These are phyloP conservation scores for Luidia sarsii DNA, from an alignment of 53 echinoderm and acorn worm genomes.

Conservation along the genomic window DNA sequence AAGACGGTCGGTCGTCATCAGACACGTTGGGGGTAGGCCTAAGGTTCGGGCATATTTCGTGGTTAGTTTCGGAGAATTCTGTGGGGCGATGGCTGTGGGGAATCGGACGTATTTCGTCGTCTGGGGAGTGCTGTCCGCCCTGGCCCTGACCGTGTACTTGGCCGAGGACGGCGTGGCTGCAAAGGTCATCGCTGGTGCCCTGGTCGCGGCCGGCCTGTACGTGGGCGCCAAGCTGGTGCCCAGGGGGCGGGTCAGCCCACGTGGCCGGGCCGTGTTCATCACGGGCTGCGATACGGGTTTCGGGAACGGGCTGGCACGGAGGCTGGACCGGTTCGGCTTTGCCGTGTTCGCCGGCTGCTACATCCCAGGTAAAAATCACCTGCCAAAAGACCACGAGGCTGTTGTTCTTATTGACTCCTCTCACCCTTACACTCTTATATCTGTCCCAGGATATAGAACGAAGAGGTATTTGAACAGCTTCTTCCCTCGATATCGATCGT, in stretches of 20 bases:
- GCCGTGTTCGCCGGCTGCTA: slow-evolving; percentile 60
- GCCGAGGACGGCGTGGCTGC: slow-evolving; percentile 41
- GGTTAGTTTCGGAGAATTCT: not conserved
- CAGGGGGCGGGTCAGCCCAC: slow-evolving; percentile 37
- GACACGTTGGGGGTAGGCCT: too few species aligned
- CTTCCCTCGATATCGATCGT: too few species aligned
- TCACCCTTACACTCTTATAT: too few species aligned
- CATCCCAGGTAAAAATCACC: slow-evolving; percentile 39
- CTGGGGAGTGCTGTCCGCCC: not conserved
- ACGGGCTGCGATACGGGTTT: slow-evolving; percentile 71
- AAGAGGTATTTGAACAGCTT: too few species aligned
- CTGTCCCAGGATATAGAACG: too few species aligned
- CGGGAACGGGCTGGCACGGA: slow-evolving; percentile 47
- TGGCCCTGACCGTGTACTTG: slow-evolving; percentile 18
- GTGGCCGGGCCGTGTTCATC: slow-evolving; percentile 57
- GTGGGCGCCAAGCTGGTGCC: slow-evolving; percentile 38
- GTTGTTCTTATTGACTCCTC: too few species aligned
- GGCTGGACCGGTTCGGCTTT: slow-evolving; percentile 47
- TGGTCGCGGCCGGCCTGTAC: slow-evolving; percentile 36
- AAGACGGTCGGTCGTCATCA: too few species aligned
- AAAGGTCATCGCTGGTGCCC: slow-evolving; percentile 25
- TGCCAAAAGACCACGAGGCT: too few species aligned
- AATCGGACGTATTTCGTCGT: not conserved
- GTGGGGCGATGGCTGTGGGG: slow-evolving; percentile 11
- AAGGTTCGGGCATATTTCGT: too few species aligned